phyloP scores from a whole-genome alignment of 2,797 vertebrate genomes.

The Chromis chromis region DNA sequence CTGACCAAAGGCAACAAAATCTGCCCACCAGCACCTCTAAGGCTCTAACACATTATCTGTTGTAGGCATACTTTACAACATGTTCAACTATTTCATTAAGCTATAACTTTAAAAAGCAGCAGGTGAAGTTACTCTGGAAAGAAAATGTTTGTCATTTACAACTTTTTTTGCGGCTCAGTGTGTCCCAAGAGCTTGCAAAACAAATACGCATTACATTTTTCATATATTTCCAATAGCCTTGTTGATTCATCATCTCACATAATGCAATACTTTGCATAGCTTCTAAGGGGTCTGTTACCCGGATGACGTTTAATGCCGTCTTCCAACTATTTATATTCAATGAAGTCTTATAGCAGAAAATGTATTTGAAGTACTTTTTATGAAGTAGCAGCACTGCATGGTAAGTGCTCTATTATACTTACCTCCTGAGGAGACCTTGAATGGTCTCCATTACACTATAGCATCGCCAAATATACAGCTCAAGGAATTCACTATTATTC shows the following conservation, averaged over 20 bases:
- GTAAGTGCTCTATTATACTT: constrained; percentile 28
- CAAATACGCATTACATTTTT: not conserved
- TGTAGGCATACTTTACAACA: not conserved
- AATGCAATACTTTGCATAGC: constrained; percentile 8
- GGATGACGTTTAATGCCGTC: constrained; percentile 20
- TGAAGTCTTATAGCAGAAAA: constrained; percentile 26
- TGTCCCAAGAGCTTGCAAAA: not conserved
- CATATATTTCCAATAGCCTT: constrained; percentile 14
- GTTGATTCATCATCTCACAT: constrained; percentile 16
- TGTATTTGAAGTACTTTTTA: constrained; percentile 37
- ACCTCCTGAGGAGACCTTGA: constrained; percentile 29
- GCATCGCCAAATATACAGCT: constrained; percentile 29
- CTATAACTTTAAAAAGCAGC: not conserved
- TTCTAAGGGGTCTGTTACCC: constrained; percentile 33
- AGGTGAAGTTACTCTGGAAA: not conserved
- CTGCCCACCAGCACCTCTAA: constrained; percentile 4
- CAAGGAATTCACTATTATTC: not conserved
- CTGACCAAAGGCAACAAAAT: not conserved
- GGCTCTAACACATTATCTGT: not conserved
- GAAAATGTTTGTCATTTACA: not conserved
- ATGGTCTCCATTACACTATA: constrained; percentile 7
- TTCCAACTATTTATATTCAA: constrained; percentile 21
- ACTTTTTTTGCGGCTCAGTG: not conserved
- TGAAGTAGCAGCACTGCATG: constrained; percentile 26
- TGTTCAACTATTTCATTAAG: constrained; percentile 11